phyloP scores from a whole-genome alignment of 2,888 invertebrate genomes.

The Ceramica pisi region DNA sequence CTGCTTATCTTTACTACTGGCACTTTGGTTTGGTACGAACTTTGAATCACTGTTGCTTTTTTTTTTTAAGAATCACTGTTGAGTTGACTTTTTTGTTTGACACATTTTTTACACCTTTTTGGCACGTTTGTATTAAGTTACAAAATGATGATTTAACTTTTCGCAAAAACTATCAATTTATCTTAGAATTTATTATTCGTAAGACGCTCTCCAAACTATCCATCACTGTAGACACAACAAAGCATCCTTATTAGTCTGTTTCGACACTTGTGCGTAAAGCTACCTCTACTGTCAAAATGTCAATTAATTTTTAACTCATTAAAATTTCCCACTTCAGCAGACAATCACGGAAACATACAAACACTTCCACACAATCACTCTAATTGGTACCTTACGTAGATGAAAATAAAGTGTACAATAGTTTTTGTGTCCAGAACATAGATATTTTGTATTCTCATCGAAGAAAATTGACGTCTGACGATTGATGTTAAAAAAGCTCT shows the following conservation, averaged over 20 bases:
- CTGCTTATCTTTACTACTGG: neutral
- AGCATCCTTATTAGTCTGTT: constrained; percentile 66
- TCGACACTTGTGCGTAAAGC: constrained; percentile 67
- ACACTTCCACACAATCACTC: constrained; percentile 23
- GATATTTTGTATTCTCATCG: constrained; percentile 83
- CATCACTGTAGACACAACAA: constrained; percentile 53
- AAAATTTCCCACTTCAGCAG: constrained; percentile 76
- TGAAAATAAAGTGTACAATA: constrained; percentile 59
- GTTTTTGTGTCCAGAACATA: constrained; percentile 29
- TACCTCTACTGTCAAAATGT: constrained; percentile 78
- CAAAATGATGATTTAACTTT: constrained; percentile 8
- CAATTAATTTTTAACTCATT: constrained; percentile 83
- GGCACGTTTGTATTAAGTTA: constrained; percentile 14
- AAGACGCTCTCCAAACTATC: constrained; percentile 54
- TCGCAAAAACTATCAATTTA: constrained; percentile 20
- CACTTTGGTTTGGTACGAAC: constrained; percentile 25
- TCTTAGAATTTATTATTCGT: constrained; percentile 19
- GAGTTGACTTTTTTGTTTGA: constrained; percentile 14
- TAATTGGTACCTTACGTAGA: constrained; percentile 45
- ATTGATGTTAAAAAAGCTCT: constrained; percentile 68
- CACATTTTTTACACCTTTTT: constrained; percentile 27
- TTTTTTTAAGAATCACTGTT: constrained; percentile 1
- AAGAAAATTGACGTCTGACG: constrained; percentile 82
- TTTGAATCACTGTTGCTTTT: constrained; percentile 16
- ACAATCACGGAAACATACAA: constrained; percentile 53